A percentile compares a stretch with the other conserved stretches of the same genome.
Evolutionary conservation across 2,797 vertebrate genomes (phyloP).

Genomic region (Cottoperca gobio): DNA sequence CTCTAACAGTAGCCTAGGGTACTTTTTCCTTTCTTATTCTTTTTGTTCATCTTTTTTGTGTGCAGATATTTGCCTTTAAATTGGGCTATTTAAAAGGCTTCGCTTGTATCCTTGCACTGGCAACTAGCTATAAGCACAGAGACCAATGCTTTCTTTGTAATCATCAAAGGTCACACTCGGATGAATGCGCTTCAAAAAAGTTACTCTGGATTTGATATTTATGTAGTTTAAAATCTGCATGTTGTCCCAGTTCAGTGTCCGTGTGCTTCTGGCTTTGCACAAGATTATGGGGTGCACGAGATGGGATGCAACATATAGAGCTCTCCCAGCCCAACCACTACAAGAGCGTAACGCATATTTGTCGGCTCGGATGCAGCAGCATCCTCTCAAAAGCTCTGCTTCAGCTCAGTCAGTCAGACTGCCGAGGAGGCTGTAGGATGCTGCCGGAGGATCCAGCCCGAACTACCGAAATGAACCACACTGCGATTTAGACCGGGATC

Average conservation of each 20-base stretch:
- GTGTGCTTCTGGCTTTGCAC: slow-evolving; percentile 37
- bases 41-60: no score
- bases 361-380: slow-evolving; percentile 66
- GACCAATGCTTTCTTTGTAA: slow-evolving; percentile 6
- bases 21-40: not conserved
- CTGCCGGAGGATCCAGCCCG: slow-evolving; percentile 57
- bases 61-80: slow-evolving; percentile 8
- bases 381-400: slow-evolving; percentile 51
- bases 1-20: not conserved
- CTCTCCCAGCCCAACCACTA: slow-evolving; percentile 58
- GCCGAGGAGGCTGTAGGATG: slow-evolving; percentile 64
- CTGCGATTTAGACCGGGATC: slow-evolving; percentile 27
- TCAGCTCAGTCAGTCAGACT: slow-evolving; percentile 59
- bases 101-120: not conserved
- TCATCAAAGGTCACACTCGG: slow-evolving; percentile 40
- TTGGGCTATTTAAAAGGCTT: not conserved
- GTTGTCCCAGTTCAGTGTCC: slow-evolving; percentile 28
- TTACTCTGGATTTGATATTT: slow-evolving; percentile 42
- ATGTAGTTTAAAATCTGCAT: slow-evolving; percentile 33
- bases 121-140: not conserved
- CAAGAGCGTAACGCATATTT: slow-evolving; percentile 56
- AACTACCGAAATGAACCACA: slow-evolving; percentile 15
- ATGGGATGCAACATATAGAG: slow-evolving; percentile 52
- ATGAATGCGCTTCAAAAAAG: slow-evolving; percentile 41
- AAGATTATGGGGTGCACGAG: slow-evolving; percentile 59